A percentile compares a stretch with the other conserved stretches of the same genome.
These are phyloP conservation scores for Galemys pyrenaicus DNA, from an alignment of 2,113 vertebrate genomes.

Conservation along the genomic window DNA sequence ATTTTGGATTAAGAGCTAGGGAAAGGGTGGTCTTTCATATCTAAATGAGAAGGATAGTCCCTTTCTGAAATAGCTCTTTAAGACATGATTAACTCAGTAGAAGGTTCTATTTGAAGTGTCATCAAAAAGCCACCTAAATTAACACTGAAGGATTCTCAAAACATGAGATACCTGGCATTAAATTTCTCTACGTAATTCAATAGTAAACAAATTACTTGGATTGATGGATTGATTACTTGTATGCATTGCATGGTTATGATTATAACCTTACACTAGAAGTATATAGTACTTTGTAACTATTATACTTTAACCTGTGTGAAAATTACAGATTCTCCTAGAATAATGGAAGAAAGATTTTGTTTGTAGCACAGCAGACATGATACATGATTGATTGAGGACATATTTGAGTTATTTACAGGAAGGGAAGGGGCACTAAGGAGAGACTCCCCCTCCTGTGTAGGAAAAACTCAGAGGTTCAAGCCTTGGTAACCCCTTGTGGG, in stretches of 20 bases:
- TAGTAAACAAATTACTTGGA: background rate
- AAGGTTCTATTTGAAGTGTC: constrained; percentile 23
- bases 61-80: constrained; percentile 8
- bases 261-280: constrained; percentile 10
- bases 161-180: background rate
- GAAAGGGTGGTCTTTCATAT: background rate
- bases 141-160: constrained; percentile 20
- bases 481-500: background rate
- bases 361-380: constrained; percentile 44
- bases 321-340: constrained; percentile 27
- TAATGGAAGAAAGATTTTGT: constrained; percentile 58
- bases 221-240: too few species aligned
- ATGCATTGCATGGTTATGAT: constrained; percentile 6
- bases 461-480: background rate
- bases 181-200: background rate
- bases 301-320: background rate
- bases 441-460: background rate
- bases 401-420: constrained; percentile 58
- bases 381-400: constrained; percentile 22
- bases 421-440: constrained; percentile 33
- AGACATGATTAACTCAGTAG: constrained; percentile 4
- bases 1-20: background rate
- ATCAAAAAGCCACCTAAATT: background rate
- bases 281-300: background rate
- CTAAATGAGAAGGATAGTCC: background rate